These are phyloP conservation scores for Actinernus sp. DNA, from an alignment of 92 coral and sea anemone species.

Conservation along the genomic window DNA sequence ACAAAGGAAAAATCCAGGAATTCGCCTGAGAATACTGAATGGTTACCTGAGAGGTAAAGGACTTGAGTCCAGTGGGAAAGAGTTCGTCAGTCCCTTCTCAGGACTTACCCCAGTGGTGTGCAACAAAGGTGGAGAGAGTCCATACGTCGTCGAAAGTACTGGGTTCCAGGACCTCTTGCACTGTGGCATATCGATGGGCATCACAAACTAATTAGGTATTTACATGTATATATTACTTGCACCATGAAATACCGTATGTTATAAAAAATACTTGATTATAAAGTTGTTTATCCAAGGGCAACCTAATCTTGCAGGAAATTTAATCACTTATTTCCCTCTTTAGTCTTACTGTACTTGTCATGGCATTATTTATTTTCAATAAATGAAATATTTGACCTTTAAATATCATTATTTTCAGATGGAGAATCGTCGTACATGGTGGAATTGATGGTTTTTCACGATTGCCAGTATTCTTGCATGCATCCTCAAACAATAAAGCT, in stretches of 20 bases:
- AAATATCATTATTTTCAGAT: too few relatives aligned
- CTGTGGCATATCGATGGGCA: conserved; percentile 43
- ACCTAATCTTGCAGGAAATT: too few relatives aligned
- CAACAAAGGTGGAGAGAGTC: conserved; percentile 40
- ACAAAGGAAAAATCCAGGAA: conserved; percentile 7
- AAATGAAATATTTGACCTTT: too few relatives aligned
- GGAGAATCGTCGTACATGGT: conserved; percentile 61
- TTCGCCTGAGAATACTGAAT: conserved; percentile 21
- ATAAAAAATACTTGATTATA: too few relatives aligned
- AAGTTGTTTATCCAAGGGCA: too few relatives aligned
- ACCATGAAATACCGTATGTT: too few relatives aligned
- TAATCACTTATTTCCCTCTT: too few relatives aligned
- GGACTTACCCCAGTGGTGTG: conserved; percentile 39
- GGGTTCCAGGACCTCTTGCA: conserved; percentile 46
- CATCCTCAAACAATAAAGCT: conserved; percentile 46
- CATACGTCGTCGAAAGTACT: conserved; percentile 38
- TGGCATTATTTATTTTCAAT: too few relatives aligned
- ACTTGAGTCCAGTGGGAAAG: conserved; percentile 30
- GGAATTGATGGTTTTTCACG: conserved; percentile 58
- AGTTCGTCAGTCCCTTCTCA: conserved; percentile 27
- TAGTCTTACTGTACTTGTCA: too few relatives aligned
- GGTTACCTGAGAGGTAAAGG: conserved; percentile 30
- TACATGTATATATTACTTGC: too few relatives aligned
- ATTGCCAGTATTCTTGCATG: conserved; percentile 43
- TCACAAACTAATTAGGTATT: conserved; percentile 14